Percentiles rank a stretch among this genome's conserved stretches.
Evolutionary conservation across 2,888 invertebrate species (phyloP).

Genomic region (Ichneumon xanthorius): DNA sequence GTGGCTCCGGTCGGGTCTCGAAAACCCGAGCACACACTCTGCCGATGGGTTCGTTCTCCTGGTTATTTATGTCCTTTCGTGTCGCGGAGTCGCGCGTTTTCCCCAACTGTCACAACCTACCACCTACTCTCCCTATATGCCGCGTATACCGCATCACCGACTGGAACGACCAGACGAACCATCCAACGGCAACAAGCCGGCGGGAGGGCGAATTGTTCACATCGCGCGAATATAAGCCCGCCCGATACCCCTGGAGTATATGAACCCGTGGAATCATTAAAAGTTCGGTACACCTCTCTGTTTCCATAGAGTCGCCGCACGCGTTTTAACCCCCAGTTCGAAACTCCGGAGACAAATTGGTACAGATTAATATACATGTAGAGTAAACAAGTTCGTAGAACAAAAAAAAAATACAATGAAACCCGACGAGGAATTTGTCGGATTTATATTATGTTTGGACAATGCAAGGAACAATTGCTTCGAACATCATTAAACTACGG

Average conservation of each 20-base stretch:
- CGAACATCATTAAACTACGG: constrained; percentile 2
- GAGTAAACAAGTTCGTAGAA: background rate
- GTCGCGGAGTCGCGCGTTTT: constrained; percentile 41
- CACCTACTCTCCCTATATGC: constrained; percentile 5
- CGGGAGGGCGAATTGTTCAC: constrained; percentile 7
- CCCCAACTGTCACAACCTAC: constrained; percentile 46
- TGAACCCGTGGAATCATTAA: constrained; percentile 52
- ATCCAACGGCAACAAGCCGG: constrained; percentile 44
- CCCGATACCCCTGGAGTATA: constrained; percentile 30
- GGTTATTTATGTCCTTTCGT: constrained; percentile 68
- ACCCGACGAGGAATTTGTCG: background rate
- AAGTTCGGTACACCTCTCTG: constrained; percentile 42
- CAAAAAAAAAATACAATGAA: constrained; percentile 1
- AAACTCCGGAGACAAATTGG: constrained; percentile 17
- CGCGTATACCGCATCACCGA: constrained; percentile 44
- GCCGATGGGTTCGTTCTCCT: constrained; percentile 60
- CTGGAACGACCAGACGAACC: constrained; percentile 52
- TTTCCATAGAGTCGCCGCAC: constrained; percentile 16
- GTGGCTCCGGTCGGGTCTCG: constrained; percentile 18
- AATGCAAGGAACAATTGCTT: background rate
- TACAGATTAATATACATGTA: constrained; percentile 16
- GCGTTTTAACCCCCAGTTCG: background rate
- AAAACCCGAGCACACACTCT: constrained; percentile 45
- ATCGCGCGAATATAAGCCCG: background rate
- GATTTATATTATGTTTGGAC: background rate